Evolutionary conservation across 2,113 vertebrate species (phyloP).

Genomic region (Sclerurus mexicanus): DNA sequence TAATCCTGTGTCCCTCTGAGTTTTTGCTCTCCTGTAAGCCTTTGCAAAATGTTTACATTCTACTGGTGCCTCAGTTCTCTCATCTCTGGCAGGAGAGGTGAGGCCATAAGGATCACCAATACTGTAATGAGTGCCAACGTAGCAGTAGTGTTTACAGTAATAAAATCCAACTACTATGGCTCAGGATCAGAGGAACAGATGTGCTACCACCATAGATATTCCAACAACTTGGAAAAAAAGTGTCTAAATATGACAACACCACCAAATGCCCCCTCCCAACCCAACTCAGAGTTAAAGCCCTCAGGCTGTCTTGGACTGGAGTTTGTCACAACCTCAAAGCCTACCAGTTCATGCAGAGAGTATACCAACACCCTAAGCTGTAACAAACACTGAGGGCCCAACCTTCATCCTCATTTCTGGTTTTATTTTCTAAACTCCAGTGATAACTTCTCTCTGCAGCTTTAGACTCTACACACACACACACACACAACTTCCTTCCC

Average conservation of each 20-base stretch:
- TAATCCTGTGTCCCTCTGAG: not conserved
- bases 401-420: not conserved
- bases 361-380: rapidly evolving
- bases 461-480: rapidly evolving
- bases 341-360: not conserved
- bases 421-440: not conserved
- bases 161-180: not conserved
- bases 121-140: not conserved
- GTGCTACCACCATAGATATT: not conserved
- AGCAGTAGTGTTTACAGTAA: not conserved
- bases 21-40: not conserved
- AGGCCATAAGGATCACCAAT: not conserved
- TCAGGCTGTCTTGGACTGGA: not conserved
- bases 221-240: not conserved
- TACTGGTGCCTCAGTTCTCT: not conserved
- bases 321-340: not conserved
- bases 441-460: not conserved
- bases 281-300: not conserved
- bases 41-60: not conserved
- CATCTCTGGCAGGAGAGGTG: not conserved
- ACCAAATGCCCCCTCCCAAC: not conserved
- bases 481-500: not conserved
- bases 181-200: not conserved
- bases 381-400: not conserved
- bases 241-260: rapidly evolving